A percentile compares a stretch with the other conserved stretches of the same genome.
These are phyloP conservation scores for Sinosuthora webbiana DNA, from an alignment of 2,113 vertebrate species.

Conservation along the genomic window DNA sequence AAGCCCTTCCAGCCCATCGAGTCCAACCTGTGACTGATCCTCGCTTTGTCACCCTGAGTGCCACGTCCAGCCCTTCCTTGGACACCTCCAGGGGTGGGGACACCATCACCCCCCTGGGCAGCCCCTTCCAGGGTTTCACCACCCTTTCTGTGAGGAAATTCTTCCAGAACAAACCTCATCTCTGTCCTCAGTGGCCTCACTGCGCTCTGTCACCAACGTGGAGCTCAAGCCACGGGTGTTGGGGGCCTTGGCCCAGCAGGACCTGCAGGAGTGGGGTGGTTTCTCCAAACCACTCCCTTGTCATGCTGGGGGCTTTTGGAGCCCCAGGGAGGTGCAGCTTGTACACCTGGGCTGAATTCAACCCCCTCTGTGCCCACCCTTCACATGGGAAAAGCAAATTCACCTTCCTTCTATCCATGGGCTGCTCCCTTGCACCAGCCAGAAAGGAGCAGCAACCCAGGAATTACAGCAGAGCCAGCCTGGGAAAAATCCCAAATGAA, in stretches of 20 bases:
- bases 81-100: background rate
- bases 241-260: background rate
- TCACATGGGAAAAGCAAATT: background rate
- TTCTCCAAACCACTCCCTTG: background rate
- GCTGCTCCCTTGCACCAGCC: background rate
- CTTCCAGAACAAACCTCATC: background rate
- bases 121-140: no score
- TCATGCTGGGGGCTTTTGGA: background rate
- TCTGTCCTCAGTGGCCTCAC: background rate
- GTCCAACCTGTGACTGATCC: fast-evolving
- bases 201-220: fast-evolving
- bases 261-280: background rate
- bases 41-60: background rate
- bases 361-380: no score
- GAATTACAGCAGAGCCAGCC: background rate
- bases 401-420: fast-evolving
- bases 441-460: background rate
- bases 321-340: background rate
- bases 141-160: background rate
- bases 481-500: background rate
- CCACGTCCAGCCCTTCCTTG: background rate
- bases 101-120: background rate
- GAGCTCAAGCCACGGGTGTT: fast-evolving
- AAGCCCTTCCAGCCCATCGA: background rate
- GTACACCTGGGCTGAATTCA: background rate